Percentiles rank a stretch among this genome's conserved stretches.
These are phyloP conservation scores for Cistogaster globosa DNA, from an alignment of 2,888 invertebrate genomes.

Conservation along the genomic window DNA sequence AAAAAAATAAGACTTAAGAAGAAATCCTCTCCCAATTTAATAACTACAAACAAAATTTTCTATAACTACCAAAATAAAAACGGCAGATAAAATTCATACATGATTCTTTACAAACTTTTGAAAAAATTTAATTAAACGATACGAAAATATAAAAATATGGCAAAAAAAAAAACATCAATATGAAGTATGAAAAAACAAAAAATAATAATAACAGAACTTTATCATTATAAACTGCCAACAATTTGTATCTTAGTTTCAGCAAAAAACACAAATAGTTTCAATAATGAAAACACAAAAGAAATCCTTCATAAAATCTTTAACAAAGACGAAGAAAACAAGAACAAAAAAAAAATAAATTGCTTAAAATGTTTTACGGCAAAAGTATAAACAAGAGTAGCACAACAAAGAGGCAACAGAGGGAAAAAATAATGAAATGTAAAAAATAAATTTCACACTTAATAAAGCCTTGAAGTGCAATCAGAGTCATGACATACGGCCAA, in stretches of 20 bases:
- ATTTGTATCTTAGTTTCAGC: constrained; percentile 14
- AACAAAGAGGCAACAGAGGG: neutral
- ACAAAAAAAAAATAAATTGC: constrained; percentile 6
- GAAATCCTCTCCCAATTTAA: too few species aligned
- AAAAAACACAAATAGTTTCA: constrained; percentile 48
- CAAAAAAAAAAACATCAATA: neutral
- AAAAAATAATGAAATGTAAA: constrained; percentile 12
- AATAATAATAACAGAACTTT: constrained; percentile 9
- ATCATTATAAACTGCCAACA: constrained; percentile 30
- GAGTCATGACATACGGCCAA: constrained; percentile 67
- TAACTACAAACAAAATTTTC: too few species aligned
- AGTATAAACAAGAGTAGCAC: constrained; percentile 6
- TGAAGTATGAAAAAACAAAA: neutral
- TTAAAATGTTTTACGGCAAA: neutral
- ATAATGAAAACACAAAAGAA: constrained; percentile 51
- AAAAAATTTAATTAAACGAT: constrained; percentile 46
- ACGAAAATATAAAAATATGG: constrained; percentile 14
- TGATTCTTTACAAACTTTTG: neutral
- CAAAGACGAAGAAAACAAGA: neutral
- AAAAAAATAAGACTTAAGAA: too few species aligned
- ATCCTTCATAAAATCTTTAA: constrained; percentile 50
- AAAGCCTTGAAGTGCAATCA: constrained; percentile 72
- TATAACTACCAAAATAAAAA: too few species aligned
- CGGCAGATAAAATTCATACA: neutral
- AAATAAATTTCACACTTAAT: constrained; percentile 72